A percentile compares a stretch with the other conserved stretches of the same genome.
phyloP scores from a whole-genome alignment of 1,140 invertebrate species.

The Diabrotica virgifera region DNA sequence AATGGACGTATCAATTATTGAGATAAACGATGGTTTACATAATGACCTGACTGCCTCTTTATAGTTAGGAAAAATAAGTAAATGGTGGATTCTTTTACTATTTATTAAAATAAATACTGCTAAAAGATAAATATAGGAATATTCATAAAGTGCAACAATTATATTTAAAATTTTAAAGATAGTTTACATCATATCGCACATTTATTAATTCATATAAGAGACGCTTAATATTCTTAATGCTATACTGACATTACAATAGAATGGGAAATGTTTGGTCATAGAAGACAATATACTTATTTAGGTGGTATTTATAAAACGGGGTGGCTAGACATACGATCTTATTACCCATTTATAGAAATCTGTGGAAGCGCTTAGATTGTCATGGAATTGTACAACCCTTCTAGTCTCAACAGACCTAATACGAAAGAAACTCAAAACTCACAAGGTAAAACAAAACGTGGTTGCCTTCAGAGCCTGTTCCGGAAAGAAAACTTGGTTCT shows the following conservation, averaged over 20 bases:
- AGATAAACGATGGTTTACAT: too few relatives aligned
- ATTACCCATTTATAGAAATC: background rate
- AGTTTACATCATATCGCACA: slow-evolving; percentile 12
- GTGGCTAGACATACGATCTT: background rate
- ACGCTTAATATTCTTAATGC: slow-evolving; percentile 19
- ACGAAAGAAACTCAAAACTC: too few relatives aligned
- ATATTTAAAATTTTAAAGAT: slow-evolving; percentile 18
- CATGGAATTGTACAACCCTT: too few relatives aligned
- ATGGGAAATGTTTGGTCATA: slow-evolving; percentile 17
- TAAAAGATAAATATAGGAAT: slow-evolving; percentile 22
- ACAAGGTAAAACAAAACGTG: too few relatives aligned
- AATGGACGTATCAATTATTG: too few relatives aligned
- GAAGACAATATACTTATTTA: slow-evolving; percentile 10
- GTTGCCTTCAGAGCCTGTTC: too few relatives aligned
- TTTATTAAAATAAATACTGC: slow-evolving; percentile 22
- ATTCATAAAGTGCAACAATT: slow-evolving; percentile 21
- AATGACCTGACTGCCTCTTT: background rate
- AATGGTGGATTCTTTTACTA: slow-evolving; percentile 16
- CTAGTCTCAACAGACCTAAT: too few relatives aligned
- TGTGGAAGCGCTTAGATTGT: background rate
- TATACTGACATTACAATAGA: slow-evolving; percentile 19
- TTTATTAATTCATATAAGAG: slow-evolving; percentile 18
- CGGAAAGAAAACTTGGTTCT: too few relatives aligned
- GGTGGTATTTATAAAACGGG: background rate
- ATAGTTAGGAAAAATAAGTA: slow-evolving; percentile 5